Percentiles rank a stretch among this genome's conserved stretches.
phyloP scores from a whole-genome alignment of 2,888 invertebrate species.

The Odiellus spinosus region DNA sequence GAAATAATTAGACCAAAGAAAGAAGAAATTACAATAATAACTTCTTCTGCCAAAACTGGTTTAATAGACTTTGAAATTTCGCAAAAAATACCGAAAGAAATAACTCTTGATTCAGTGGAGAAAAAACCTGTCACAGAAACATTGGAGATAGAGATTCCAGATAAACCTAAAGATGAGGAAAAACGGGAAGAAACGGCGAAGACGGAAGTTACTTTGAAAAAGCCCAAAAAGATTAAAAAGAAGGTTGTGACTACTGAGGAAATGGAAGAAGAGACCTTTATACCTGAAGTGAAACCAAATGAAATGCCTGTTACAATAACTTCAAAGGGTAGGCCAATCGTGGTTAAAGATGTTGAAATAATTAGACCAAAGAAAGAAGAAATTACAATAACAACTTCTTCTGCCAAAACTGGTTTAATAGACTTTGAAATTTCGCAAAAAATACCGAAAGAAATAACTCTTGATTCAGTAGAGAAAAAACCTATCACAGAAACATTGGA shows the following conservation, averaged over 20 bases:
- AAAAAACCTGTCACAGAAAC: too few relatives aligned
- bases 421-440: too few relatives aligned
- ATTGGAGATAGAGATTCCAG: too few relatives aligned
- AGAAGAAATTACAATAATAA: too few relatives aligned
- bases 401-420: too few relatives aligned
- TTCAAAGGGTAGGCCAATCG: background rate
- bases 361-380: constrained; percentile 3
- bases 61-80: too few relatives aligned
- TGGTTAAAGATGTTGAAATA: constrained; percentile 1
- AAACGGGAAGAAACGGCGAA: too few relatives aligned
- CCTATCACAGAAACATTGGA: background rate
- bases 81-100: constrained; percentile 2
- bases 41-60: too few relatives aligned
- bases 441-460: background rate
- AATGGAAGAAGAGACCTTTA: background rate
- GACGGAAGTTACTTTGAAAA: background rate
- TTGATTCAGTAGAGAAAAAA: background rate
- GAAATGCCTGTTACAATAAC: background rate
- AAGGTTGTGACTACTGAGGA: constrained; percentile 4
- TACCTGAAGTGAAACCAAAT: background rate
- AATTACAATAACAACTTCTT: background rate
- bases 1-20: too few relatives aligned
- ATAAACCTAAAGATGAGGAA: too few relatives aligned
- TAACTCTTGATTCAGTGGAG: background rate
- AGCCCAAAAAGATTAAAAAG: background rate